These are phyloP conservation scores for Orius laevigatus DNA, from an alignment of 1,140 invertebrate species.

Conservation along the genomic window DNA sequence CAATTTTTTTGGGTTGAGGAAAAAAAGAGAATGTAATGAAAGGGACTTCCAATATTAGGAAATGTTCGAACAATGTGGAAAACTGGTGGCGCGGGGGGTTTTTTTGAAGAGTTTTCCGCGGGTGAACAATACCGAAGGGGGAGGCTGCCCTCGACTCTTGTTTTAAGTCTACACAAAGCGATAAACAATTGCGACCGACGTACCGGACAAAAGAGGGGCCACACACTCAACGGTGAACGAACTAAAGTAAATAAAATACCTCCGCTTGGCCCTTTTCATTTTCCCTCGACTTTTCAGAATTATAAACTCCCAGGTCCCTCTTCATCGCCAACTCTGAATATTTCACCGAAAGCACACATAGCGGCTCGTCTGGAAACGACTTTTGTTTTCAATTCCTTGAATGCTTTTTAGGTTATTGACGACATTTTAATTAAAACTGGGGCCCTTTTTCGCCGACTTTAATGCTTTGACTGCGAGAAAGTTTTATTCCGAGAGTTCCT, in stretches of 20 bases:
- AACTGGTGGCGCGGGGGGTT: too few species aligned
- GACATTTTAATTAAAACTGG: too few species aligned
- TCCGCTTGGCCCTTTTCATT: not conserved
- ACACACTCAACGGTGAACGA: not conserved
- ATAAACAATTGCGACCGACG: conserved; percentile 7
- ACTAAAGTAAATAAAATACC: conserved; percentile 5
- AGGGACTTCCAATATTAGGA: too few species aligned
- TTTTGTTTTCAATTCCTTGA: conserved; percentile 7
- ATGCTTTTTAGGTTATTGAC: too few species aligned
- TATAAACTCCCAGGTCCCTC: too few species aligned
- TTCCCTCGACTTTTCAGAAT: too few species aligned
- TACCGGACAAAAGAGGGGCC: not conserved
- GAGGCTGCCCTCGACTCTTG: not conserved
- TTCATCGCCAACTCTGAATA: not conserved
- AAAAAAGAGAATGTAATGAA: too few species aligned
- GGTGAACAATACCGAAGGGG: not conserved
- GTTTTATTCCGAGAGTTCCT: too few species aligned
- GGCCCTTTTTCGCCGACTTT: too few species aligned
- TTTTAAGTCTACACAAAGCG: conserved; percentile 7
- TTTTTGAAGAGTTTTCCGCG: not conserved
- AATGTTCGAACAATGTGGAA: too few species aligned
- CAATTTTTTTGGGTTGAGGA: too few species aligned
- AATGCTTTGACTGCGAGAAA: too few species aligned
- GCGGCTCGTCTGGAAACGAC: not conserved
- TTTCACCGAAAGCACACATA: not conserved